These are phyloP conservation scores for Corythornis leucogaster DNA, from an alignment of 2,797 vertebrate genomes.

Conservation along the genomic window DNA sequence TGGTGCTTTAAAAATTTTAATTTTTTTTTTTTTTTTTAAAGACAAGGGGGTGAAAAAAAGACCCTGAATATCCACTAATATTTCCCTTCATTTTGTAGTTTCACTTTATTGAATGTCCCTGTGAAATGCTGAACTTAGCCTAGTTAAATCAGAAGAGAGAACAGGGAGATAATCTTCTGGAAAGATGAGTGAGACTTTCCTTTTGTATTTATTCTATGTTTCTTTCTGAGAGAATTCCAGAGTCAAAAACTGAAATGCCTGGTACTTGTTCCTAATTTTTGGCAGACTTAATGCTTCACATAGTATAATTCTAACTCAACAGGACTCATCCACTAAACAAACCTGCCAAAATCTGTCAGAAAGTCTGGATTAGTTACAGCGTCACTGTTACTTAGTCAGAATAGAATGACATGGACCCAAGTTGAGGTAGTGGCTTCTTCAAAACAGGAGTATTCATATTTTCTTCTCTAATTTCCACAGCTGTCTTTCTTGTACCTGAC, in stretches of 20 bases:
- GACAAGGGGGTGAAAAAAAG: rapidly evolving
- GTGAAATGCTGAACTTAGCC: neutral
- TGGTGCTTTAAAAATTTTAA: neutral
- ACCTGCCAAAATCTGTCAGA: neutral
- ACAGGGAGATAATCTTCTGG: neutral
- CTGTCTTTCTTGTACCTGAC: neutral
- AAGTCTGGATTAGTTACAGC: neutral
- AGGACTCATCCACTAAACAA: neutral
- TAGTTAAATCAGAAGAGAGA: neutral
- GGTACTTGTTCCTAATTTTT: neutral
- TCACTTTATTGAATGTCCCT: neutral
- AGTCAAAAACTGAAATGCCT: neutral
- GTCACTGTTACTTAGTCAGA: neutral
- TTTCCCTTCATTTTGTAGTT: neutral
- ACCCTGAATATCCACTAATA: neutral
- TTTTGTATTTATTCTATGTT: neutral
- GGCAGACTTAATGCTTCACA: neutral
- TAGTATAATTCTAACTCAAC: neutral
- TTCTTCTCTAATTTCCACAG: neutral
- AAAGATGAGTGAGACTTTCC: neutral
- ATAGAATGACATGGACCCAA: neutral
- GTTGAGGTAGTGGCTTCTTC: neutral
- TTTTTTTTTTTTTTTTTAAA: neutral
- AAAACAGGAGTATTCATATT: neutral
- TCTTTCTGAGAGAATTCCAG: neutral